These are phyloP conservation scores for Chrysopilus asiliformis DNA, from an alignment of 2,888 invertebrate genomes.

Conservation along the genomic window DNA sequence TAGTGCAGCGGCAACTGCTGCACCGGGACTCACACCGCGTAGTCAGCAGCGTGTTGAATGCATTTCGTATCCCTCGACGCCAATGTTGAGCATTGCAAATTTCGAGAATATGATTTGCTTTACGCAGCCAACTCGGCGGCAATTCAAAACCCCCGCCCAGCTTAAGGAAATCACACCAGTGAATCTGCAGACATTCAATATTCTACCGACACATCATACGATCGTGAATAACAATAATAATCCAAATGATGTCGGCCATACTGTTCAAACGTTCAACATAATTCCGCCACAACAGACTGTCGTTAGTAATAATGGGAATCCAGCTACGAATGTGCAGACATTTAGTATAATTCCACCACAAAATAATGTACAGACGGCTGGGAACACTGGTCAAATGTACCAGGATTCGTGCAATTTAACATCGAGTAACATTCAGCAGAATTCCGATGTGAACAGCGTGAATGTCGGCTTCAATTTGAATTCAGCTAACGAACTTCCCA, in stretches of 20 bases:
- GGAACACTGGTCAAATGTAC: constrained; percentile 7
- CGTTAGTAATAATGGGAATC: constrained; percentile 8
- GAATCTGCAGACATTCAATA: constrained; percentile 13
- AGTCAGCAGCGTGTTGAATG: constrained; percentile 4
- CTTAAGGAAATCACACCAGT: constrained; percentile 12
- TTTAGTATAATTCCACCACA: constrained; percentile 14
- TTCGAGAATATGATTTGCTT: constrained; percentile 12
- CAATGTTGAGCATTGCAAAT: constrained; percentile 16
- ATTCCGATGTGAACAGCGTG: constrained; percentile 6
- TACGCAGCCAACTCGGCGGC: constrained; percentile 5
- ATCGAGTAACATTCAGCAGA: constrained; percentile 2
- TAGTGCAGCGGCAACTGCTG: not conserved
- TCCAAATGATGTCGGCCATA: constrained; percentile 7
- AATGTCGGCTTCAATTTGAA: constrained; percentile 12
- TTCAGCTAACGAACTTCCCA: constrained; percentile 8
- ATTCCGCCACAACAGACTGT: constrained; percentile 12
- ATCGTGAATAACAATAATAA: constrained; percentile 7
- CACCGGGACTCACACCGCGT: not conserved
- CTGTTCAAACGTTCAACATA: constrained; percentile 14
- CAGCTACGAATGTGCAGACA: constrained; percentile 7
- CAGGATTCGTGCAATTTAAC: constrained; percentile 5
- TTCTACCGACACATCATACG: constrained; percentile 11
- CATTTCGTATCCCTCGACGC: constrained; percentile 14
- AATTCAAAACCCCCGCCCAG: constrained; percentile 13
- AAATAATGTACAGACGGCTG: constrained; percentile 4